Evolutionary conservation across 2,888 invertebrate species (phyloP).

Genomic region (Macrosoma leucophasiata): DNA sequence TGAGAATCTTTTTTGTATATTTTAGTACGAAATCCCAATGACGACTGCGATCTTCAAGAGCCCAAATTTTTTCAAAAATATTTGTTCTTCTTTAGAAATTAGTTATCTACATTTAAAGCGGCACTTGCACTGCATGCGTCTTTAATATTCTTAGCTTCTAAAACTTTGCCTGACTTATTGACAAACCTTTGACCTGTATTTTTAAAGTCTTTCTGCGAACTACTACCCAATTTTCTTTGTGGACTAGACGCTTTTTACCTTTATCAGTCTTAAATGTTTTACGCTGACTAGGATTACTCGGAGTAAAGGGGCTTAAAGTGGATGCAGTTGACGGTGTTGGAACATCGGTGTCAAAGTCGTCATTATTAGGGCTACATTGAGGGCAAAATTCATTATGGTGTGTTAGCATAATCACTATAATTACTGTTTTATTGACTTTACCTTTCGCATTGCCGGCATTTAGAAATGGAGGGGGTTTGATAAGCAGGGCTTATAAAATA

Average conservation of each 20-base stretch:
- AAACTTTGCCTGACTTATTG: slow-evolving; percentile 1
- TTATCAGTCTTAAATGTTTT: slow-evolving; percentile 8
- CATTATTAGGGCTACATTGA: slow-evolving; percentile 1
- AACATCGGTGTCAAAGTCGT: slow-evolving; percentile 2
- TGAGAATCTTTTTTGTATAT: slow-evolving; percentile 3
- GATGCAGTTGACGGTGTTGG: slow-evolving; percentile 1
- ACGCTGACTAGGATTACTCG: too few species aligned
- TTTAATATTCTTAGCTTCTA: slow-evolving; percentile 3
- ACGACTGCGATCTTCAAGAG: slow-evolving; percentile 1
- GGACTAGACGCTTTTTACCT: slow-evolving; percentile 7
- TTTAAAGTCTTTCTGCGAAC: slow-evolving; percentile 5
- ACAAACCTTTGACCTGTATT: slow-evolving; percentile 2
- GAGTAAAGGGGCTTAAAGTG: slow-evolving; percentile 2
- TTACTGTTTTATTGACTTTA: too few species aligned
- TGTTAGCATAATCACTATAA: too few species aligned
- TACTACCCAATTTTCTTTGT: slow-evolving; percentile 7
- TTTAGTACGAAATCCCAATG: slow-evolving; percentile 6
- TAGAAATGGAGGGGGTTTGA: too few species aligned
- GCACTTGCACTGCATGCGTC: slow-evolving; percentile 3
- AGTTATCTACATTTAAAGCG: slow-evolving; percentile 3
- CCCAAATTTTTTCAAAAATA: slow-evolving; percentile 7
- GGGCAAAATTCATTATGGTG: slow-evolving; percentile 2
- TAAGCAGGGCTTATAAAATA: too few species aligned
- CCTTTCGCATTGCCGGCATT: too few species aligned
- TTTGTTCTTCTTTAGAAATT: slow-evolving; percentile 2